Conservation (phyloP, 1,140 invertebrate species). For the Penaeus chinensis region DNA sequence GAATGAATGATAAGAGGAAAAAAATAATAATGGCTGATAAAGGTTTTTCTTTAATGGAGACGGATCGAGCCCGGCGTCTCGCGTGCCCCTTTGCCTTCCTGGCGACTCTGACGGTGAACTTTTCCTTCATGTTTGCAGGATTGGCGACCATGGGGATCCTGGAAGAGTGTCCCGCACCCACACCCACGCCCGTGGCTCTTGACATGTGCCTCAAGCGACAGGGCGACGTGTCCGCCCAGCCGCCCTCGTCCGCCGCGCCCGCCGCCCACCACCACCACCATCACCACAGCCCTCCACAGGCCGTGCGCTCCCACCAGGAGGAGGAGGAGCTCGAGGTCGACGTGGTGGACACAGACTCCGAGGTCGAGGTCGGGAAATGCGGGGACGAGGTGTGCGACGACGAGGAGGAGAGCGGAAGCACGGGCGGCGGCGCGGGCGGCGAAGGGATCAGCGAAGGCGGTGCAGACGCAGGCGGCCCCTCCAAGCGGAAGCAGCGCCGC, state of each 20-base stretch:
- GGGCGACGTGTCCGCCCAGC: conserved; percentile 11
- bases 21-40: too few species aligned
- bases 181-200: conserved; percentile 53
- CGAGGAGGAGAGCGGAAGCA: conserved; percentile 56
- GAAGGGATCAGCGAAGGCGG: conserved; percentile 68
- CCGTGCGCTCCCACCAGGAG: conserved; percentile 47
- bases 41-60: too few species aligned
- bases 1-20: too few species aligned
- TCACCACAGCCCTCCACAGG: conserved; percentile 18
- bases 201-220: conserved; percentile 63
- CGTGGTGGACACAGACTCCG: conserved; percentile 63
- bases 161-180: conserved; percentile 50
- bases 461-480: conserved; percentile 67
- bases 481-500: conserved; percentile 89
- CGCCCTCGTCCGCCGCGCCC: background rate
- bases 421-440: conserved; percentile 75
- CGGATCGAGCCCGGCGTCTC: too few species aligned
- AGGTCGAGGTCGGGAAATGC: conserved; percentile 54
- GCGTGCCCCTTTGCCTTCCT: too few species aligned
- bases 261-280: conserved; percentile 18
- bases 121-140: conserved; percentile 4
- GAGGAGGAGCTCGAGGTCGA: conserved; percentile 63
- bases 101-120: background rate
- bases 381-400: conserved; percentile 62
- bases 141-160: conserved; percentile 55